Percentiles rank a stretch among this genome's conserved stretches.
Evolutionary conservation across 2,888 invertebrate species (phyloP).

Genomic region (Monochamus alternatus): DNA sequence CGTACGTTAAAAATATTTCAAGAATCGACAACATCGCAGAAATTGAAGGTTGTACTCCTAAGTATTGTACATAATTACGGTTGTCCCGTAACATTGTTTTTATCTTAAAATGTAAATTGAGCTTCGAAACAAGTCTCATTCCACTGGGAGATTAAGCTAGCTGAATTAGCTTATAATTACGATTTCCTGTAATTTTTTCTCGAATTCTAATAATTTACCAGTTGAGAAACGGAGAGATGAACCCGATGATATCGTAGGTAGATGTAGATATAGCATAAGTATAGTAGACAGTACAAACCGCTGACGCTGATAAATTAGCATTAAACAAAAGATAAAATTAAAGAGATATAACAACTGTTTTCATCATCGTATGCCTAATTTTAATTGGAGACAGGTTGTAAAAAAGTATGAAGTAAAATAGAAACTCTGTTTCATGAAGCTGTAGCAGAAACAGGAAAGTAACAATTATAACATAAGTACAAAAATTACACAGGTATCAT

Average conservation of each 20-base stretch:
- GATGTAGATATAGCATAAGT: background rate
- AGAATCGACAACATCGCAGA: background rate
- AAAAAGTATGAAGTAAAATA: too few species aligned
- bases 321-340: too few species aligned
- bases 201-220: constrained; percentile 1
- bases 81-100: background rate
- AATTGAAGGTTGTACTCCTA: constrained; percentile 3
- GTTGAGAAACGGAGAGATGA: constrained; percentile 10
- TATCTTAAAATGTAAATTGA: constrained; percentile 15
- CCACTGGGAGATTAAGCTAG: constrained; percentile 1
- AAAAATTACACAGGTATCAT: too few species aligned
- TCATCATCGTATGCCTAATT: too few species aligned
- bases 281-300: background rate
- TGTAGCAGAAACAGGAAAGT: too few species aligned
- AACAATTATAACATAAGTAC: too few species aligned
- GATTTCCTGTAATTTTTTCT: constrained; percentile 23
- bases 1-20: background rate
- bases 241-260: background rate
- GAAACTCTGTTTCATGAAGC: too few species aligned
- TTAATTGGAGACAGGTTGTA: too few species aligned
- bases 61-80: constrained; percentile 1
- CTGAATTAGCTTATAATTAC: constrained; percentile 25
- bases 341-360: too few species aligned
- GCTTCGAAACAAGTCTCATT: constrained; percentile 6
- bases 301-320: too few species aligned